Evolutionary conservation across 37 sponge, comb jelly and placozoan species (phyloP), one percentile per base, ranked within the genome.

Genomic region (Chondrilla cf. caribensis): DNA sequence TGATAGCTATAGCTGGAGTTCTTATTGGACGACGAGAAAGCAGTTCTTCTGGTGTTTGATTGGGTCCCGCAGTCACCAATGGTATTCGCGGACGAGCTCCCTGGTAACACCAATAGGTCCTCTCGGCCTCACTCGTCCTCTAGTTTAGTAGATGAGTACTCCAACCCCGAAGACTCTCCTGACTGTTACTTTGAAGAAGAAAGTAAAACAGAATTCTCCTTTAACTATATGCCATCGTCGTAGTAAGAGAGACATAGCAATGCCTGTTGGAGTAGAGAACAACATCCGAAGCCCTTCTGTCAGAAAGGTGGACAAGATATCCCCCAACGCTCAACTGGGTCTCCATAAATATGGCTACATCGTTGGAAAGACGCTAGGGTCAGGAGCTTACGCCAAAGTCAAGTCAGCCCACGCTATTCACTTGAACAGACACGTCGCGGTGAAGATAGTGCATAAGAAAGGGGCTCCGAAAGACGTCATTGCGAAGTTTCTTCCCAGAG

Each of bases 321-420:
- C 79, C 1, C 58, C 32, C 28, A 79, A 55, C 66, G 81, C 32
- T 19, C n/a, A 41, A 1, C 55, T 58, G 11, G 72, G 86, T 35
- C 84, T 90, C 37, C 87, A 90, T 66, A 60, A 42, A 51, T 38
- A 84, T 26, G 92, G 92, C 64, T 87, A 87, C 75, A 59, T 91
- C 25, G 71, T 91, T 28, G 86, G 83, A 35, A 78, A 79, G 32
- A 91, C 95, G 1, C 79, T 94, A 5, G 98, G 98, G 38, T 88
- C 79, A 9, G 98, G 98, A 21, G 91, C 95, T 22, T 97, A 97
- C 81, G 98, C 88, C 59, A 97, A 97, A 85, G 98, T 97, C 60
- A 92, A 92, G 57, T 67, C 58, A 11, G 90, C 92, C 36, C 87
- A 87, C 36, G 36, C 87, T 41, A 19, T 84, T 57, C 47, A 73